These are phyloP conservation scores for Amyelois transitella DNA, from an alignment of 1,140 invertebrate species.

Conservation along the genomic window DNA sequence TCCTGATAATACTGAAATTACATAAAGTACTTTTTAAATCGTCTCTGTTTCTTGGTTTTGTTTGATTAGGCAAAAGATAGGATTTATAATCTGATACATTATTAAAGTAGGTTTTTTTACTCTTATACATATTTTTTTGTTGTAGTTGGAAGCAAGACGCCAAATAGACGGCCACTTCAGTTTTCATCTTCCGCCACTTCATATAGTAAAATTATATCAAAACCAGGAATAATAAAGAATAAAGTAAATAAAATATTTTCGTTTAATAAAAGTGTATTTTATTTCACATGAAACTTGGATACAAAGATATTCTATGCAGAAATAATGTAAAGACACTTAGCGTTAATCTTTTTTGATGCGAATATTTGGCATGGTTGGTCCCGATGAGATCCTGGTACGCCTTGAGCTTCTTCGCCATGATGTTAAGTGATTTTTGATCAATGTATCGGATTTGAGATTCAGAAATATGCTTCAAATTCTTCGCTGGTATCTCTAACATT, in stretches of 20 bases:
- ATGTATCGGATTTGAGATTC: slow-evolving; percentile 42
- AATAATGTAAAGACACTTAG: not conserved
- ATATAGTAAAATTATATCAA: slow-evolving; percentile 25
- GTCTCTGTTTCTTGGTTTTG: no score
- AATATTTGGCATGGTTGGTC: not conserved
- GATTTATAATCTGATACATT: no score
- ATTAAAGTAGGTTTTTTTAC: no score
- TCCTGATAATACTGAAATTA: no score
- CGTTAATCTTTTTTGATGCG: not conserved
- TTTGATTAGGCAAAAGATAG: not conserved
- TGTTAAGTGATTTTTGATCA: slow-evolving; percentile 38
- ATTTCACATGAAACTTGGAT: not conserved
- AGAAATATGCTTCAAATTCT: slow-evolving; percentile 37
- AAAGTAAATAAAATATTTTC: not conserved
- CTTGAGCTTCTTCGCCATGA: slow-evolving; percentile 41
- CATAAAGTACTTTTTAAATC: no score
- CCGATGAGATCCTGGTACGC: slow-evolving; percentile 17
- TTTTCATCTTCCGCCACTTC: slow-evolving; percentile 42
- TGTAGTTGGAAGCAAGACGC: slow-evolving; percentile 39
- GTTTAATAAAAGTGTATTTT: slow-evolving; percentile 4
- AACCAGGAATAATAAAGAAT: slow-evolving; percentile 10
- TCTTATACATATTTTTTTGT: slow-evolving; percentile 8
- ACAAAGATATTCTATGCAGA: not conserved
- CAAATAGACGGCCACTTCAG: slow-evolving; percentile 35
- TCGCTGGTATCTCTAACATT: slow-evolving; percentile 40